Evolutionary conservation across 2,888 invertebrate species (phyloP), one percentile per base, ranked within the genome.

Genomic region (Archaeoteleia sp.): DNA sequence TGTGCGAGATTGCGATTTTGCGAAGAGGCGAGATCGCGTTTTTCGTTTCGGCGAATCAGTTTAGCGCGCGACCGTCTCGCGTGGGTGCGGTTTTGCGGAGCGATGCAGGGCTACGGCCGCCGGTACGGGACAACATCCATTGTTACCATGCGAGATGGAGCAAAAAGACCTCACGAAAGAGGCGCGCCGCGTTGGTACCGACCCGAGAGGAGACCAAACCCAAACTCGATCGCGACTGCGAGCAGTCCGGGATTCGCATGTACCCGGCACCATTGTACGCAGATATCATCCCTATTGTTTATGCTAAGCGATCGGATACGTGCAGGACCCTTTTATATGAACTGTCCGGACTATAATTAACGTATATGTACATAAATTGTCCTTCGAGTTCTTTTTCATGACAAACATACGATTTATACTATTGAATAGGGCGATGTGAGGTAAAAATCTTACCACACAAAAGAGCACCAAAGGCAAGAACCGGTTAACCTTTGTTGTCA

Each of bases 231-330:
- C 49, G 65, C 61, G 57, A 58, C 53, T 46, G 30, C 23, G 43
- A 35, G 29, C 60, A 14, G 42, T 35, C 10, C 29, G 35, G 35
- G 39, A 46, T 54, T 46, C 35, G 29, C 54, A 45, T 39, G 43
- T 61, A 23, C 37, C 40, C 27, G 20, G 46, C 27, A 54, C 74
- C 72, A 77, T 78, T 77, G 77, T 75, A 76, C 73, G 73, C 75
- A 75, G 76, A 76, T 77, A 74, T 67, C 73, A 68, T 72, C 72
- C 70, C 74, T 71, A 78, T 79, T 79, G 78, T 79, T 77, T 77
- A 77, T 78, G 74, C 72, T 62, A 69, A 73, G 60, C 71, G 72
- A 73, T 78, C 72, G 74, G 74, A 75, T 76, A 75, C 78, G 76
- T 75, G 74, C 76, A 71, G 70, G 69, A 60, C 61, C 68, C 62